Conservation (phyloP, 2,888 invertebrate species). For the Ophion slaviceki region DNA sequence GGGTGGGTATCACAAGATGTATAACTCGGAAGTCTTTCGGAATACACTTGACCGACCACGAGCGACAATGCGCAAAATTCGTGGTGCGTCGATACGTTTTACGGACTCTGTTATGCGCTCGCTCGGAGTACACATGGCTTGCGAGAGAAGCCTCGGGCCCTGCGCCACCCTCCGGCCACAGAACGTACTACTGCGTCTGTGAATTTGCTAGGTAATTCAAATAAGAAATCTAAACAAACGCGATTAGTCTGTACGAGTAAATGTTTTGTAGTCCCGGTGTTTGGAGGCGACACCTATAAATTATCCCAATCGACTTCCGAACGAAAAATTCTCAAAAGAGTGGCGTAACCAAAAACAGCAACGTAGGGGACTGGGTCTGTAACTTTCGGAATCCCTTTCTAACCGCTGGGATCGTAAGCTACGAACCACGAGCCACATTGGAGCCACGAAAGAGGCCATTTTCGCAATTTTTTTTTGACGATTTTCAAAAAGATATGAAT, state of each 20-base stretch:
- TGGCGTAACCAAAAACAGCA: constrained; percentile 39
- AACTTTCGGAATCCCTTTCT: constrained; percentile 30
- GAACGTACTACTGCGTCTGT: not conserved
- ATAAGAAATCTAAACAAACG: not conserved
- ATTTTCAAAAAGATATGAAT: too few species aligned
- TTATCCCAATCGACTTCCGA: not conserved
- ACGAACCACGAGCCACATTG: too few species aligned
- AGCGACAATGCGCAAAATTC: too few species aligned
- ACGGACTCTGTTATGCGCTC: not conserved
- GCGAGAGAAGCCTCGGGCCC: not conserved
- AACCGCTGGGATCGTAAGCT: not conserved
- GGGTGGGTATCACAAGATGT: too few species aligned
- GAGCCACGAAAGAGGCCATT: too few species aligned
- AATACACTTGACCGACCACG: too few species aligned
- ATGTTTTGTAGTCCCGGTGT: not conserved
- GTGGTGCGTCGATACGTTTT: not conserved
- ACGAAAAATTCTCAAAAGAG: not conserved
- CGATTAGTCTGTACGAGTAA: not conserved
- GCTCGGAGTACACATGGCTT: not conserved
- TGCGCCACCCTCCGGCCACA: not conserved
- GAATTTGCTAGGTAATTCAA: not conserved
- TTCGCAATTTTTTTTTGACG: too few species aligned
- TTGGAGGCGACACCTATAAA: not conserved
- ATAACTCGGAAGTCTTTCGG: too few species aligned
- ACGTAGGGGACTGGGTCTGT: constrained; percentile 16